These are phyloP conservation scores for Sarcophaga peregrina DNA, from an alignment of 1,140 invertebrate genomes.

Conservation along the genomic window DNA sequence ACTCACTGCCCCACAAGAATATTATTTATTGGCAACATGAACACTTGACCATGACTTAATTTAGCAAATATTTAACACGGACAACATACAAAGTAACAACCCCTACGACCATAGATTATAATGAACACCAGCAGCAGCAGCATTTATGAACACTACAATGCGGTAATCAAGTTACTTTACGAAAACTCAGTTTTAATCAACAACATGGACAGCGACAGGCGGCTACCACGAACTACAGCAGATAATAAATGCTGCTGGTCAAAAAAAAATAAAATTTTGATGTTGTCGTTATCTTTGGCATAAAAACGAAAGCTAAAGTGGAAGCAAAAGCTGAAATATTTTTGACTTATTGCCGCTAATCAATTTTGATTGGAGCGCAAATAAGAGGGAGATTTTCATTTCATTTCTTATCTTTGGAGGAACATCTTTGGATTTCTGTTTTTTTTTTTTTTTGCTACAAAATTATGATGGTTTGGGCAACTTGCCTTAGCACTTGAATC, in stretches of 20 bases:
- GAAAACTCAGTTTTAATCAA: conserved; percentile 11
- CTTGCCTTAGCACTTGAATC: too few relatives aligned
- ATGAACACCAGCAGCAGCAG: not conserved
- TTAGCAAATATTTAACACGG: not conserved
- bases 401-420: conserved; percentile 7
- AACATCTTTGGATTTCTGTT: conserved; percentile 20
- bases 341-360: conserved; percentile 42
- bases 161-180: not conserved
- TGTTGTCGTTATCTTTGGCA: not conserved
- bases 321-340: not conserved
- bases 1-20: not conserved
- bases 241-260: not conserved
- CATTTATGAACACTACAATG: not conserved
- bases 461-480: too few relatives aligned
- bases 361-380: conserved; percentile 38
- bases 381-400: too few relatives aligned
- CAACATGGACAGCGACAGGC: not conserved
- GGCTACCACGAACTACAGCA: not conserved
- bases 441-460: not conserved
- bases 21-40: conserved; percentile 5
- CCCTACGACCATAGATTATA: not conserved
- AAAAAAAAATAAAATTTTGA: not conserved
- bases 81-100: not conserved
- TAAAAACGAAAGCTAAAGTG: too few relatives aligned
- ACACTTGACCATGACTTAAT: conserved; percentile 24